Percentiles rank a stretch among this genome's conserved stretches.
Conservation (phyloP, 2,113 vertebrate species). For the Tragelaphus strepsiceros region DNA sequence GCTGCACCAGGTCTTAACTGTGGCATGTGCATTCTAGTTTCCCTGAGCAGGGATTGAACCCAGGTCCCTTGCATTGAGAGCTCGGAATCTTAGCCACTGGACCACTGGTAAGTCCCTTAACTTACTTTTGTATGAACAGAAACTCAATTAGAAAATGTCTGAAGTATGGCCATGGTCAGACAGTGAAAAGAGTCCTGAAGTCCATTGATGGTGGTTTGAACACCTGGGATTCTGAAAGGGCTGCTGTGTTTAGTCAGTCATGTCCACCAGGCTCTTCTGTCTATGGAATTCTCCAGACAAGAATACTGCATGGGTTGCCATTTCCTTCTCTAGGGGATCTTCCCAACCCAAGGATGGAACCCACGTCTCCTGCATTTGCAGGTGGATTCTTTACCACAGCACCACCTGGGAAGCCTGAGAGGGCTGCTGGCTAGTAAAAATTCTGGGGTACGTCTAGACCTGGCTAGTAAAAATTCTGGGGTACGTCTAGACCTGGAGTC, state of each 20-base stretch:
- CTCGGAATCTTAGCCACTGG: not conserved
- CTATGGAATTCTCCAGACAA: not conserved
- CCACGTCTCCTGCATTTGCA: not conserved
- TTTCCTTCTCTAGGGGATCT: not conserved
- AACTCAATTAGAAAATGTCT: not conserved
- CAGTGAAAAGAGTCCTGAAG: not conserved
- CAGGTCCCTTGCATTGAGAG: not conserved
- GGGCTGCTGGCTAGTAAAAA: not conserved
- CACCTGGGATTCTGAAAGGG: not conserved
- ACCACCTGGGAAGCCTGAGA: not conserved
- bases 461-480: not conserved
- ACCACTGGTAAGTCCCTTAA: not conserved
- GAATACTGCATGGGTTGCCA: not conserved
- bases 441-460: not conserved
- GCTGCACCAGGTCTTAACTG: not conserved
- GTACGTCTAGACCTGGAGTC: not conserved
- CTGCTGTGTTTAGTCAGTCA: not conserved
- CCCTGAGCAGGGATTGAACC: not conserved
- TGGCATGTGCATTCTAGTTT: not conserved
- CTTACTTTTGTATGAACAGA: not conserved
- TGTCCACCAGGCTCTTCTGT: not conserved
- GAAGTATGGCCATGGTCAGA: not conserved
- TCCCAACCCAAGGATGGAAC: not conserved
- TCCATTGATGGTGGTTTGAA: not conserved
- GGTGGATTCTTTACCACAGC: not conserved